Base-by-base conservation (phyloP, 2,113 vertebrate genomes). In the Parus major region DNA sequence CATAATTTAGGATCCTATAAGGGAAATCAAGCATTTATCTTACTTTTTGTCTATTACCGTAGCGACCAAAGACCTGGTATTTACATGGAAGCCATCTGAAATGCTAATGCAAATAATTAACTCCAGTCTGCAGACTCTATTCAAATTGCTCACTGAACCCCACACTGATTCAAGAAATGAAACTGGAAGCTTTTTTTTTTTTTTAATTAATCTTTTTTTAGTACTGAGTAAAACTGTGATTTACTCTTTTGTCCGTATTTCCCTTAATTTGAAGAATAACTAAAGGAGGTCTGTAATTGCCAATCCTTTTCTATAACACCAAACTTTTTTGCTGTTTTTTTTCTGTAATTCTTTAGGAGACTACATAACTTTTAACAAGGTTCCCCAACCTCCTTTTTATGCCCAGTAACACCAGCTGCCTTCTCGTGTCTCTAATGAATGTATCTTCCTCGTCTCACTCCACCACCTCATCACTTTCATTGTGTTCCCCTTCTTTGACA, bases 21-120 rank as follows among this genome's bases (percentile, higher is more conserved):
- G 60, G 44, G 46, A 83, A 66, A 83, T 95, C 76, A 90, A 93
- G 53, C 50, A 50, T 91, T 96, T 86, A 82, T 50, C 75, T 95
- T 85, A 71, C 42, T 77, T 95, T 90, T 97, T 91, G 80, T 88
- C 68, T 69, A 31, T 5, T 5, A 69, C 52, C 81, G 19, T 42
- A 83, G 50, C 41, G 84, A 93, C 82, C 49, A 46, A 90, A 94
- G 64, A 83, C 57, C 41, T 87, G 80, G 24, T 94, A 95, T 96
- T 94, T 95, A 83, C 23, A 49, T 41, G 63, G 82, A 85, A 93
- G 17, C 73, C 42, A 88, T 97, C 83, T 94, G 91, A 97, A 95
- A 95, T 93, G 90, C 73, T 96, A 93, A 97, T 92, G 68, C 42
- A 89, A 89, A 86, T 94, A 83, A 93, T 96, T 95, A 97, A 95